Conservation (phyloP, 1,140 invertebrate species). For the Drosophila leontia region DNA sequence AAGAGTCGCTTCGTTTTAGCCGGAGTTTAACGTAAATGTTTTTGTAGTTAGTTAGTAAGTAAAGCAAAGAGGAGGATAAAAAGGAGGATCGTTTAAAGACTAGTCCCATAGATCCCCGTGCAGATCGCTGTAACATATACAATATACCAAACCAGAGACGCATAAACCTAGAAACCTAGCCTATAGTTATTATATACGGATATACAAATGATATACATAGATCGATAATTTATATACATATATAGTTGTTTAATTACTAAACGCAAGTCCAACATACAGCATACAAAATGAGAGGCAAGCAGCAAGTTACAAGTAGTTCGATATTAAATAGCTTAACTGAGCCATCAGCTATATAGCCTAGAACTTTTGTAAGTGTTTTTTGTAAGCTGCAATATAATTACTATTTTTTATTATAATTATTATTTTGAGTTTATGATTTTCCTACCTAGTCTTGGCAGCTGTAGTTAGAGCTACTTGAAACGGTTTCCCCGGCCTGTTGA, state of each 20-base stretch:
- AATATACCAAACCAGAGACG: constrained; percentile 62
- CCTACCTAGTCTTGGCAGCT: constrained; percentile 26
- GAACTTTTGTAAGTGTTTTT: constrained; percentile 71
- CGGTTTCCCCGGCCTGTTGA: constrained; percentile 34
- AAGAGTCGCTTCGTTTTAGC: constrained; percentile 35
- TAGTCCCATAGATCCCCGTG: constrained; percentile 68
- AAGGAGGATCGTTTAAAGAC: constrained; percentile 50
- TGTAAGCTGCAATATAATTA: constrained; percentile 40
- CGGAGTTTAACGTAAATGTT: constrained; percentile 39
- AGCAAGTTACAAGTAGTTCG: constrained; percentile 30
- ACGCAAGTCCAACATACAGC: constrained; percentile 71
- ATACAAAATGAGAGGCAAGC: constrained; percentile 28
- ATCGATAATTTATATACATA: constrained; percentile 52
- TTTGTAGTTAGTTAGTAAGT: constrained; percentile 47
- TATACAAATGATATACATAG: constrained; percentile 65
- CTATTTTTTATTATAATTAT: constrained; percentile 2
- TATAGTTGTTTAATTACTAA: constrained; percentile 65
- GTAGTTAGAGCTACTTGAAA: constrained; percentile 24
- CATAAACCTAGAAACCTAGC: constrained; percentile 54
- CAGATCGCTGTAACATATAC: constrained; percentile 78
- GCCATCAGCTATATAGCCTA: constrained; percentile 47
- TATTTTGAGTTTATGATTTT: constrained; percentile 13
- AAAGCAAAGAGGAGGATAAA: constrained; percentile 3
- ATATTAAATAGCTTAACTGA: constrained; percentile 54
- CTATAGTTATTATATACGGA: constrained; percentile 53